Base-by-base conservation (phyloP, 2,888 invertebrate species). In the Mongoloraphidia duomilia region DNA sequence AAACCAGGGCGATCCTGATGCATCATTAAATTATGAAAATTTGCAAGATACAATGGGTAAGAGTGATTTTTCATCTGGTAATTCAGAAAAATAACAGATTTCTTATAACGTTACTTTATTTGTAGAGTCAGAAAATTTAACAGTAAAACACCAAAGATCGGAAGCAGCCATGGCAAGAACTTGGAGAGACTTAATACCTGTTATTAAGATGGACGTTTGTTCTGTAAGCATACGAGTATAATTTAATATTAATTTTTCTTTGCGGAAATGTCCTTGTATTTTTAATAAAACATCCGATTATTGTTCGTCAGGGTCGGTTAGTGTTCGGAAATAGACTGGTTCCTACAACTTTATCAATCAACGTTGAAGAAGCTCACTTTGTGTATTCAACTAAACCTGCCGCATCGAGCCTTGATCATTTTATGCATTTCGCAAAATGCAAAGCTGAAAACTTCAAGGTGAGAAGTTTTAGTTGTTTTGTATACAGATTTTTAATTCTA, bases 331-430 rank as follows among this genome's bases (percentile, higher is more conserved):
- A 97, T 70, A 81, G 90, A 53, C 71, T 94, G 53, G 83, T 96
- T 26, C 96, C 97, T 0, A 93, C 94, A 12, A 94, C 94, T 1
- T 71, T 97, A 49, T 88, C 91, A 13, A 81, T 92, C 59, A 89
- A 84, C 50, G 84, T 94, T 45, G 96, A 96, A 66, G 95, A 96
- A 68, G 87, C 91, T 9, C 91, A 93, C 65, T 82, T 94, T 65
- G 84, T 90, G 34, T 96, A 95, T 65, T 93, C 95, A 52, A 94
- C 94, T 8, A 93, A 93, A 66, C 92, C 93, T 6, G 91, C 95
- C 0, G 91, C 92, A 2, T 94, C 94, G 11, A 83, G 86, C 34
- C 75, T 94, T 53, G 96, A 96, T 67, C 81, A 88, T 65, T 87
- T 95, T 57, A 95, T 95, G 92, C 95, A 96, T 67, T 89, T 93